These are phyloP conservation scores for Hexactinellida sp. DNA, from an alignment of 37 sponge, comb jelly and placozoan genomes.

Conservation along the genomic window DNA sequence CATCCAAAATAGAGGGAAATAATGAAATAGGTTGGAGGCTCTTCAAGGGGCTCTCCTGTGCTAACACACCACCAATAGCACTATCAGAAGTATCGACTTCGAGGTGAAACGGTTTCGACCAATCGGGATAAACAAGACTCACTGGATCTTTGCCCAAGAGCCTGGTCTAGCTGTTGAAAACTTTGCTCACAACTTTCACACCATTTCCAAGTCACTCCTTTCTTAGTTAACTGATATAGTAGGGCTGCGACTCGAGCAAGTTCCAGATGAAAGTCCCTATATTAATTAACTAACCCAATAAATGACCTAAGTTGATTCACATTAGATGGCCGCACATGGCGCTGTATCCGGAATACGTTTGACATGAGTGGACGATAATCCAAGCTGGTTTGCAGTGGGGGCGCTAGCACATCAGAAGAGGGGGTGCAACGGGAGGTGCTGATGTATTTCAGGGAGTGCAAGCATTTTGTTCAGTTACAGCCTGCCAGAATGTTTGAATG, in stretches of 20 bases:
- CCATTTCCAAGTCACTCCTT: background rate
- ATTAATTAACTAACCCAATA: background rate
- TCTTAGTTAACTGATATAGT: background rate
- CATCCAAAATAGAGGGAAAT: no score
- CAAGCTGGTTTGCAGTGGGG: no score
- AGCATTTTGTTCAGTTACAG: no score
- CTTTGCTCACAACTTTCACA: background rate
- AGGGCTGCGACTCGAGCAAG: background rate
- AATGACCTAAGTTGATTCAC: background rate
- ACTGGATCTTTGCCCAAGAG: background rate
- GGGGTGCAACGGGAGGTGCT: no score
- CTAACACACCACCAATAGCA: no score
- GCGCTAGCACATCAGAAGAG: no score
- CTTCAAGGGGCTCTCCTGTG: background rate
- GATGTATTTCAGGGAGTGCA: no score
- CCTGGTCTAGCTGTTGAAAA: background rate
- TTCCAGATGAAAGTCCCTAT: background rate
- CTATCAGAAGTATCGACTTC: no score
- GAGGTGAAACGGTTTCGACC: no score
- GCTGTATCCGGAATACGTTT: background rate
- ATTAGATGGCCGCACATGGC: background rate
- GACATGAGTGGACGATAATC: background rate
- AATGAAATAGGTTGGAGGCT: no score
- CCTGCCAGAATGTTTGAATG: no score
- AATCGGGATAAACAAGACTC: background rate